Percentiles rank a stretch among this genome's conserved stretches.
These are phyloP conservation scores for Borostomias antarcticus DNA, from an alignment of 2,797 vertebrate species.

Conservation along the genomic window DNA sequence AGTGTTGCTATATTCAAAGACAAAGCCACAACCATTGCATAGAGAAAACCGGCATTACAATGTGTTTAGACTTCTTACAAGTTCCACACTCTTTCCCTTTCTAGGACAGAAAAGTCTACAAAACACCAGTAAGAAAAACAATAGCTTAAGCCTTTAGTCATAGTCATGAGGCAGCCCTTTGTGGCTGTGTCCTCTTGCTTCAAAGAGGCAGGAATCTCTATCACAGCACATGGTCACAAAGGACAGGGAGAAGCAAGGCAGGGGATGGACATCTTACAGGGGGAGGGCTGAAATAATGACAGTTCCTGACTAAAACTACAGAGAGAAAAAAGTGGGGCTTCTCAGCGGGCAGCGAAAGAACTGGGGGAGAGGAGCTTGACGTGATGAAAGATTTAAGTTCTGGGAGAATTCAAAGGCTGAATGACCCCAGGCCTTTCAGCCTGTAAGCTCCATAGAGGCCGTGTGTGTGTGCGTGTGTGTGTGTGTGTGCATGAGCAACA, in stretches of 20 bases:
- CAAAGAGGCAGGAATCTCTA: slow-evolving; percentile 25
- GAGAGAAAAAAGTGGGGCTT: slow-evolving; percentile 15
- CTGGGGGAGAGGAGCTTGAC: slow-evolving; percentile 7
- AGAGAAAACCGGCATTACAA: background rate
- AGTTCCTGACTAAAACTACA: slow-evolving; percentile 25
- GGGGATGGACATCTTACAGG: background rate
- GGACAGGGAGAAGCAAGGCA: slow-evolving; percentile 15
- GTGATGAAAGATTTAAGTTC: slow-evolving; percentile 24
- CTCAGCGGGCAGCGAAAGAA: slow-evolving; percentile 15
- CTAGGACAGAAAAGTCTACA: background rate
- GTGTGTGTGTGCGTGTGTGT: background rate
- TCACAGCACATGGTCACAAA: slow-evolving; percentile 29
- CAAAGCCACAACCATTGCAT: too few relatives aligned
- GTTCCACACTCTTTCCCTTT: background rate
- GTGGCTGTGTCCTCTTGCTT: slow-evolving; percentile 11
- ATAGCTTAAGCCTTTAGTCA: background rate
- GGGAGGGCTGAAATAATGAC: slow-evolving; percentile 22
- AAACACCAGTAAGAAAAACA: background rate
- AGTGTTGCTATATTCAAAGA: too few relatives aligned
- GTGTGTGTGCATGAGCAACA: too few relatives aligned
- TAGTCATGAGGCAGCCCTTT: background rate
- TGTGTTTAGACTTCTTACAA: background rate
- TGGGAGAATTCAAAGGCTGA: slow-evolving; percentile 29
- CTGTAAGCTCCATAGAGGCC: slow-evolving; percentile 5
- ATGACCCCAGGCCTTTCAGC: slow-evolving; percentile 16